phyloP scores from a whole-genome alignment of 2,888 invertebrate genomes.

The Eupithecia inturbata region DNA sequence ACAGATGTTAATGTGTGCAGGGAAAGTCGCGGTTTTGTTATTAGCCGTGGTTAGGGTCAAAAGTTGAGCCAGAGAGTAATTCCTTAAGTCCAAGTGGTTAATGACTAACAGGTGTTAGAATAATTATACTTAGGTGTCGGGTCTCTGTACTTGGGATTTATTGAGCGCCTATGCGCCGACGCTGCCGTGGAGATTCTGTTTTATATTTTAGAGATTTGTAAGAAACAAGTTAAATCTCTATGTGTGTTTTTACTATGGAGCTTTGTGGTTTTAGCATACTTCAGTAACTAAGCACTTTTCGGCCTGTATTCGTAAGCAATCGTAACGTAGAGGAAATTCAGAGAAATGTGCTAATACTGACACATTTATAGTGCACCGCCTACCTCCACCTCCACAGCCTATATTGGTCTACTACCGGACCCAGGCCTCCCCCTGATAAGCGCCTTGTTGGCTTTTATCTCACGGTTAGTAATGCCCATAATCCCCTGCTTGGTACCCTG shows the following conservation, averaged over 20 bases:
- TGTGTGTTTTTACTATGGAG: neutral
- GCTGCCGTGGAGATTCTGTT: neutral
- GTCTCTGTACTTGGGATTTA: neutral
- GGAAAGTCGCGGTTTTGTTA: conserved; percentile 37
- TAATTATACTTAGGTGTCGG: neutral
- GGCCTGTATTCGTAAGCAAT: neutral
- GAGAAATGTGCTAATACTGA: neutral
- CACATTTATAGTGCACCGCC: neutral
- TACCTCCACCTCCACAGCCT: no score
- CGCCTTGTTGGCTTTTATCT: no score
- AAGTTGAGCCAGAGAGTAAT: conserved; percentile 31
- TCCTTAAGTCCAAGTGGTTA: conserved; percentile 26
- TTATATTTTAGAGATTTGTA: neutral
- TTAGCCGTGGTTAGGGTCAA: conserved; percentile 35
- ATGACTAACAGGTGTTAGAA: conserved; percentile 22
- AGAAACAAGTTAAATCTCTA: neutral
- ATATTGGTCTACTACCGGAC: no score
- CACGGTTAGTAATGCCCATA: no score
- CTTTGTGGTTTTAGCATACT: neutral
- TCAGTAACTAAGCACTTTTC: neutral
- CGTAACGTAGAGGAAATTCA: neutral
- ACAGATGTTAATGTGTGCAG: conserved; percentile 36
- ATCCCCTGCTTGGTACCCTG: no score
- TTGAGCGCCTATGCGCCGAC: neutral
- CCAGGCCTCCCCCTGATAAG: no score